Conservation (phyloP, 2,113 vertebrate species). For the Corynorhinus townsendii region DNA sequence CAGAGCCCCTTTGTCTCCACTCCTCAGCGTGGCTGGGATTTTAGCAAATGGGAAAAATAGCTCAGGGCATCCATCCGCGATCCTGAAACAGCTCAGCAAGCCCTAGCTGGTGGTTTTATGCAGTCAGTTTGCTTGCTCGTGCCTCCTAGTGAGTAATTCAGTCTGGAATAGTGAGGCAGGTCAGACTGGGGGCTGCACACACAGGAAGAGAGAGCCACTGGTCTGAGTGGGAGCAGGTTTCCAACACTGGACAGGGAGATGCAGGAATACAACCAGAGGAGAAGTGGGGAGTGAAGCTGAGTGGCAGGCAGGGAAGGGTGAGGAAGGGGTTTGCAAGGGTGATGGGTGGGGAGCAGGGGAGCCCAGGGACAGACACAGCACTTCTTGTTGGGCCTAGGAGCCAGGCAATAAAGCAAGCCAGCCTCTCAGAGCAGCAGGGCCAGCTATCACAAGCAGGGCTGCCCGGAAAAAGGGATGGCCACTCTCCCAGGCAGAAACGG, state of each 20-base stretch:
- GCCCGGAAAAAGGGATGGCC: background rate
- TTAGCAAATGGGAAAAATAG: constrained; percentile 18
- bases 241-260: background rate
- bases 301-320: background rate
- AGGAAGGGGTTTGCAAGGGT: background rate
- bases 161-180: background rate
- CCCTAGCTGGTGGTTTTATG: background rate
- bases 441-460: background rate
- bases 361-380: background rate
- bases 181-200: background rate
- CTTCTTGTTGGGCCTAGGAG: background rate
- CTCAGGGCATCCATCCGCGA: background rate
- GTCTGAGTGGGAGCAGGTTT: background rate
- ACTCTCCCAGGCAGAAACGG: background rate
- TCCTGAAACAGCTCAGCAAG: background rate
- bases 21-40: background rate
- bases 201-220: background rate
- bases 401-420: background rate
- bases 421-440: background rate
- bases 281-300: background rate
- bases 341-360: background rate
- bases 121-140: background rate
- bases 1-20: background rate
- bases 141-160: constrained; percentile 41
- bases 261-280: background rate